Evolutionary conservation across 2,113 vertebrate genomes (phyloP).

Genomic region (Cepphus grylle): DNA sequence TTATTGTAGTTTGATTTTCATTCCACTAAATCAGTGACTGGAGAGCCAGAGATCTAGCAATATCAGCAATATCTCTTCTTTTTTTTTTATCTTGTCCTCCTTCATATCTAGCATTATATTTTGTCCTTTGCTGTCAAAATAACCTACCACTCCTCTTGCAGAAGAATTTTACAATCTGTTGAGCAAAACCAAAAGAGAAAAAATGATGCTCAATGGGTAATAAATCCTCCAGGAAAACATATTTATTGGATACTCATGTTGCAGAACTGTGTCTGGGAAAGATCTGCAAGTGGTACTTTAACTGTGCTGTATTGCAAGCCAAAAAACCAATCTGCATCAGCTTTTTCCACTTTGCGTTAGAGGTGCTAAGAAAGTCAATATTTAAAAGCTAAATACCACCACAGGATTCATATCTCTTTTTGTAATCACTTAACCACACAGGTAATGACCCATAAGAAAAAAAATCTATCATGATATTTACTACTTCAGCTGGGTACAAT

Average conservation of each 20-base stretch:
- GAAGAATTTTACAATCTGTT: not conserved
- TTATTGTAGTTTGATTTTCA: not conserved
- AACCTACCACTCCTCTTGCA: not conserved
- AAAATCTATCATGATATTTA: slow-evolving; percentile 51
- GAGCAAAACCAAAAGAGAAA: not conserved
- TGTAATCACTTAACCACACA: slow-evolving; percentile 30
- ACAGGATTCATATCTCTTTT: slow-evolving; percentile 26
- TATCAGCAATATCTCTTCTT: not conserved
- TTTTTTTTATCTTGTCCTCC: not conserved
- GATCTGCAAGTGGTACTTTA: not conserved
- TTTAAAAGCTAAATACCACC: slow-evolving; percentile 38
- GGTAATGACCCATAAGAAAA: slow-evolving; percentile 50
- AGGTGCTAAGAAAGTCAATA: slow-evolving; percentile 34
- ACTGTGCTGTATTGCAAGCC: not conserved
- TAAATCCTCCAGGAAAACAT: not conserved
- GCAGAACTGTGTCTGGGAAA: not conserved
- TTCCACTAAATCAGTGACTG: not conserved
- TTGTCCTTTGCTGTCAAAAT: not conserved
- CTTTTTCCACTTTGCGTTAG: slow-evolving; percentile 8
- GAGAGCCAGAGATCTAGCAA: not conserved
- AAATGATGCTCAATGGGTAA: not conserved
- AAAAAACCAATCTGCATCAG: not conserved
- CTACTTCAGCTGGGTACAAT: slow-evolving; percentile 9
- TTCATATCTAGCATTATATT: not conserved
- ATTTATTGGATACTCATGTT: slow-evolving; percentile 11